Evolutionary conservation across 2,888 invertebrate genomes (phyloP).

Genomic region (Tyria jacobaeae): DNA sequence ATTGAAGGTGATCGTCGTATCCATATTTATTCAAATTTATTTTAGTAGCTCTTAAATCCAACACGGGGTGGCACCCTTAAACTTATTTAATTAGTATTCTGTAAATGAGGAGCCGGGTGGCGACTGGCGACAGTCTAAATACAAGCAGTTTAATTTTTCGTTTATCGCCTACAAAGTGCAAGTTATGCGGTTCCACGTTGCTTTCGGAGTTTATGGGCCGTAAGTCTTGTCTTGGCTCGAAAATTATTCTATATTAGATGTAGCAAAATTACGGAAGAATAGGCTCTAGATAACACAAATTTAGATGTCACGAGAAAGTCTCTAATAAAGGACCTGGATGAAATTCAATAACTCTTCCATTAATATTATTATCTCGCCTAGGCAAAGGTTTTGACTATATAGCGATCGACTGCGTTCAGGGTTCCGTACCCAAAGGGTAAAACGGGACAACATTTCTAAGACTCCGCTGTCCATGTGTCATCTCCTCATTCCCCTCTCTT

Average conservation of each 20-base stretch:
- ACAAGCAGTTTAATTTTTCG: conserved; percentile 60
- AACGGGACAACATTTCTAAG: no score
- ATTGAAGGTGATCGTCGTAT: background rate
- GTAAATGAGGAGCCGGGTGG: conserved; percentile 56
- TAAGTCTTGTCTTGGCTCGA: conserved; percentile 20
- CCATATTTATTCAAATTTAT: conserved; percentile 3
- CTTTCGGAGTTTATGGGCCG: conserved; percentile 12
- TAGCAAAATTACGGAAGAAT: conserved; percentile 1
- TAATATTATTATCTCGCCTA: background rate
- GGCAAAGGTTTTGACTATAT: background rate
- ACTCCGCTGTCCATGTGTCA: no score
- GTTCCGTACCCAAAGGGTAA: no score
- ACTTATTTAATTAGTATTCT: conserved; percentile 68
- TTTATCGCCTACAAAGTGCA: conserved; percentile 55
- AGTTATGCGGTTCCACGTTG: conserved; percentile 56
- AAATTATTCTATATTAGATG: background rate
- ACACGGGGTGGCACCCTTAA: conserved; percentile 33
- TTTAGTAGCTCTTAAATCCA: conserved; percentile 12
- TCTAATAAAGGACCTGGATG: background rate
- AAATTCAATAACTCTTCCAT: background rate
- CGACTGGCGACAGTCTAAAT: conserved; percentile 60
- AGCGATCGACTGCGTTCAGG: background rate
- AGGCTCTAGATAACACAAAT: background rate
- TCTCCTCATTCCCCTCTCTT: no score
- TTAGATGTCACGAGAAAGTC: background rate